These are phyloP conservation scores for Loriculus beryllinus DNA, from an alignment of 2,797 vertebrate species.

Conservation along the genomic window DNA sequence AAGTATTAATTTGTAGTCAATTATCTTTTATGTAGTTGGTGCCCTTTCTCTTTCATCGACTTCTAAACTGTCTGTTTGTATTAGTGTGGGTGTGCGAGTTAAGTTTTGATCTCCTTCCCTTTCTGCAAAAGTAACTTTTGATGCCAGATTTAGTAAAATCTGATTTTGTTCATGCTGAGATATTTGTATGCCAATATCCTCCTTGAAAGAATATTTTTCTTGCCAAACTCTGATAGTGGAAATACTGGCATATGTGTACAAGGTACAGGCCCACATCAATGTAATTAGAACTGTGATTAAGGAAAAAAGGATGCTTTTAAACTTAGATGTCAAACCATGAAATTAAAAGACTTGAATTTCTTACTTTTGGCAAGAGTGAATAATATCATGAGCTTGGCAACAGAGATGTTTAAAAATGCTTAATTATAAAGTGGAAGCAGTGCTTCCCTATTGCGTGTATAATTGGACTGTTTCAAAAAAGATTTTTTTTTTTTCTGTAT, in stretches of 20 bases:
- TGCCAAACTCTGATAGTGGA: constrained; percentile 17
- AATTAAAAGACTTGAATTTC: constrained; percentile 16
- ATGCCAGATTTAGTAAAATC: constrained; percentile 39
- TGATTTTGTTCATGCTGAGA: constrained; percentile 17
- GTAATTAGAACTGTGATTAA: constrained; percentile 45
- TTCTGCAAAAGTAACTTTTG: constrained; percentile 28
- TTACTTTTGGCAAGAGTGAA: constrained; percentile 16
- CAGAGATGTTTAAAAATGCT: constrained; percentile 1
- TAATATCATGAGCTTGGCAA: neutral
- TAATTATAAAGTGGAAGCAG: neutral
- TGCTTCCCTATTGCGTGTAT: neutral
- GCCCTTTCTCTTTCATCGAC: neutral
- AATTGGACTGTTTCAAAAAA: neutral
- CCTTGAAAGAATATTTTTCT: constrained; percentile 26
- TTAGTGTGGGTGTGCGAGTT: neutral
- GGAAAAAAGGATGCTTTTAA: neutral
- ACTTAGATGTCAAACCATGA: constrained; percentile 39
- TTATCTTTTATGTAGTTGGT: neutral
- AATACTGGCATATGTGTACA: neutral
- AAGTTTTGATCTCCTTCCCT: constrained; percentile 44
- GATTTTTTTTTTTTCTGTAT: neutral
- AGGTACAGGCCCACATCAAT: neutral
- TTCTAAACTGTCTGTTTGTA: neutral
- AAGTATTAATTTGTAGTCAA: constrained; percentile 21
- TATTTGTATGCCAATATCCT: neutral